Evolutionary conservation across 1,140 invertebrate genomes (phyloP).

Genomic region (Cyphomyrmex costatus): DNA sequence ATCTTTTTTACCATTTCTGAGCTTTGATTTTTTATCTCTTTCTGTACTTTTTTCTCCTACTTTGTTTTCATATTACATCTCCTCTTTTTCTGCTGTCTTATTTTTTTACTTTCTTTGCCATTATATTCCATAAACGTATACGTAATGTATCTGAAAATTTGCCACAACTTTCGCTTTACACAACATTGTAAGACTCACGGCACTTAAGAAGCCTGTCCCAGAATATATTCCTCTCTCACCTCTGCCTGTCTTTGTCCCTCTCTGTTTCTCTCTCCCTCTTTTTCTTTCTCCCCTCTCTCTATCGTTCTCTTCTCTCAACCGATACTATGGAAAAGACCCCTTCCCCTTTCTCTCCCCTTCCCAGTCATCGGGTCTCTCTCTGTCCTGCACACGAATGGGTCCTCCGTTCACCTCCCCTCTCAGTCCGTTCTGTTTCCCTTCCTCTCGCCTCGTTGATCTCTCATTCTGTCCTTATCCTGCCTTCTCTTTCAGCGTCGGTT

Average conservation of each 20-base stretch:
- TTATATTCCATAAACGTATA: background rate
- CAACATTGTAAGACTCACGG: slow-evolving; percentile 56
- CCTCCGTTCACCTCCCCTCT: slow-evolving; percentile 58
- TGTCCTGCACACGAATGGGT: slow-evolving; percentile 35
- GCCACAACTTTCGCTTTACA: slow-evolving; percentile 55
- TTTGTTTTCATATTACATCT: background rate
- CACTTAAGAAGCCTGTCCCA: slow-evolving; percentile 61
- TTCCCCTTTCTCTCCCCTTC: slow-evolving; percentile 37
- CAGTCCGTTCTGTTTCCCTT: background rate
- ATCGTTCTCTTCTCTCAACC: slow-evolving; percentile 59
- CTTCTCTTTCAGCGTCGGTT: slow-evolving; percentile 82
- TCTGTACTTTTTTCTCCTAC: background rate
- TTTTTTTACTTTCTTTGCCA: background rate
- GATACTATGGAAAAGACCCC: slow-evolving; percentile 68
- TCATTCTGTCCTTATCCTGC: slow-evolving; percentile 69
- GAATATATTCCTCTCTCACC: slow-evolving; percentile 47
- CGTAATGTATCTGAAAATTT: slow-evolving; percentile 35
- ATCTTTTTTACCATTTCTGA: background rate
- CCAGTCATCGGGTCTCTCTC: slow-evolving; percentile 39
- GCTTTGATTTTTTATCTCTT: background rate
- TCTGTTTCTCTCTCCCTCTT: background rate
- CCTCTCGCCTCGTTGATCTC: slow-evolving; percentile 39
- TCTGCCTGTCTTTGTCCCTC: slow-evolving; percentile 30
- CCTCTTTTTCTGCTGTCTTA: background rate
- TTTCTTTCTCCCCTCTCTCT: slow-evolving; percentile 46